phyloP scores from a whole-genome alignment of 2,888 invertebrate species.

The Dastarcus helophoroides region DNA sequence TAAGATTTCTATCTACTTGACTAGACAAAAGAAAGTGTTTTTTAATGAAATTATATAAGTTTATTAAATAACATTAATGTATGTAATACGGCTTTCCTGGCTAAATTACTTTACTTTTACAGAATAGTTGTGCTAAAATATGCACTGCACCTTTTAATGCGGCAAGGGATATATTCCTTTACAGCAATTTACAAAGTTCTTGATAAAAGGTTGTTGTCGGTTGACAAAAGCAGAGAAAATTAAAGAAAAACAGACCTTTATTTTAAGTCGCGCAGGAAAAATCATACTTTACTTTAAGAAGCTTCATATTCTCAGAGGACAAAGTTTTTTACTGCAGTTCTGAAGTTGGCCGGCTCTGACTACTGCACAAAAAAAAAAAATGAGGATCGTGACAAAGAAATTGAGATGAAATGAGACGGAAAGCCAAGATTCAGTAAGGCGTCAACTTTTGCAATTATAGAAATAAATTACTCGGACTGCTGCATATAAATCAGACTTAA shows the following conservation, averaged over 20 bases:
- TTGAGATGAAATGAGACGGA: constrained; percentile 32
- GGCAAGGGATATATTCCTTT: too few relatives aligned
- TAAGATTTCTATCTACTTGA: too few relatives aligned
- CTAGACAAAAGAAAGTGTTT: too few relatives aligned
- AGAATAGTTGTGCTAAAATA: too few relatives aligned
- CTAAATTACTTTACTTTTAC: too few relatives aligned
- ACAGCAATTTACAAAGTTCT: too few relatives aligned
- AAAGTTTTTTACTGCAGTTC: constrained; percentile 33
- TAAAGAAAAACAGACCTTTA: constrained; percentile 24
- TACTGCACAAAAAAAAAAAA: constrained; percentile 24
- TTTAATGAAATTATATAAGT: too few relatives aligned
- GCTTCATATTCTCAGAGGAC: constrained; percentile 29
- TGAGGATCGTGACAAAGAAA: constrained; percentile 32
- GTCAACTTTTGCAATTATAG: constrained; percentile 33
- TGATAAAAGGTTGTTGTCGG: too few relatives aligned
- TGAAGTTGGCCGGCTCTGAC: constrained; percentile 27
- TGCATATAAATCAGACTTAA: constrained; percentile 22
- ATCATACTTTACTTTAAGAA: constrained; percentile 27
- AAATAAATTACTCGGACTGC: constrained; percentile 29
- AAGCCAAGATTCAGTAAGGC: constrained; percentile 28
- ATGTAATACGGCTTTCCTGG: too few relatives aligned
- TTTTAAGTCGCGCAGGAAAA: constrained; percentile 25
- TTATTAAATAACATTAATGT: too few relatives aligned
- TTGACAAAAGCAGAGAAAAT: too few relatives aligned
- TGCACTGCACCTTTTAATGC: too few relatives aligned